phyloP scores from a whole-genome alignment of 37 sponge, comb jelly and placozoan species.

The Amphimedon queenslandica region DNA sequence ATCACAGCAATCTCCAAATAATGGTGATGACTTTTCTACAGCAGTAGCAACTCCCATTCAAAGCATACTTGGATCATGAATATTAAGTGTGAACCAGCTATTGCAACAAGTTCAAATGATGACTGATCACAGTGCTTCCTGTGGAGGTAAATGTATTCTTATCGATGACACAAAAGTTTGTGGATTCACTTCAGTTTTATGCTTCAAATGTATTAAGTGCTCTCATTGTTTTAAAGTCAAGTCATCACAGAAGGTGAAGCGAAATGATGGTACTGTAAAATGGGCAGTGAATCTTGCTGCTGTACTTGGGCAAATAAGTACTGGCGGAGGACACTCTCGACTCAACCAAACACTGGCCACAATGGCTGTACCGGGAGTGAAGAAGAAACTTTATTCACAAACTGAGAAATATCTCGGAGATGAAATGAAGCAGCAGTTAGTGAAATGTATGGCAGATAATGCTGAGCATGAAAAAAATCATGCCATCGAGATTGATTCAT shows the following conservation, averaged over 20 bases:
- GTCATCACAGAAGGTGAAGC: background rate
- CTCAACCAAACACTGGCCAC: background rate
- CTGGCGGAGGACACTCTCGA: constrained; percentile 17
- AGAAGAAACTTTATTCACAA: background rate
- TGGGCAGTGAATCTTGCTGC: constrained; percentile 25
- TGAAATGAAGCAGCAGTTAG: background rate
- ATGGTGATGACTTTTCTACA: too few species aligned
- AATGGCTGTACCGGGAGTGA: constrained; percentile 21
- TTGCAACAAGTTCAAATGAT: too few species aligned
- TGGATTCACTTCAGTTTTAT: constrained; percentile 21
- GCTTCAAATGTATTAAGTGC: constrained; percentile 8
- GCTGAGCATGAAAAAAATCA: constrained; percentile 15
- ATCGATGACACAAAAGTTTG: too few species aligned
- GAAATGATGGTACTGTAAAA: background rate
- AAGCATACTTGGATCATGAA: too few species aligned
- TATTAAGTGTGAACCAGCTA: too few species aligned
- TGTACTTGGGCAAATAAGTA: constrained; percentile 30
- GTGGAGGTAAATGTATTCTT: too few species aligned
- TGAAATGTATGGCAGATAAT: background rate
- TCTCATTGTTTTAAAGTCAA: background rate
- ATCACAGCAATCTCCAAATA: too few species aligned
- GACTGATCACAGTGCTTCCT: too few species aligned
- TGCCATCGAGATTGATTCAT: constrained; percentile 23
- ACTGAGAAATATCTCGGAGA: constrained; percentile 18
- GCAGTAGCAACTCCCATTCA: too few species aligned